Percentiles rank a stretch among this genome's conserved stretches.
These are phyloP conservation scores for Sebastes trivittatus DNA, from an alignment of 2,797 vertebrate species.

Conservation along the genomic window DNA sequence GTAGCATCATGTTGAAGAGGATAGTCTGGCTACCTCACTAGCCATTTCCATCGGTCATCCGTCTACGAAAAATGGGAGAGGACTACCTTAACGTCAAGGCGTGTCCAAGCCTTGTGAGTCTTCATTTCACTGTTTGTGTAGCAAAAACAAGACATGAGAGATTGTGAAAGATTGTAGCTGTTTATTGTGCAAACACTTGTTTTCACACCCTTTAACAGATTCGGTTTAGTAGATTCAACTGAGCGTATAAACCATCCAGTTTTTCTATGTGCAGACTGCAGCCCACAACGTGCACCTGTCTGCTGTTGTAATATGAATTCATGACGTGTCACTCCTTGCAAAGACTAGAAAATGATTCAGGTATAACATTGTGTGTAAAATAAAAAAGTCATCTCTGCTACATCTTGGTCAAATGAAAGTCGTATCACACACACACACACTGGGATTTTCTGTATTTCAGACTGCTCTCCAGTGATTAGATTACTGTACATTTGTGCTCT, in stretches of 20 bases:
- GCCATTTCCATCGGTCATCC: constrained; percentile 40
- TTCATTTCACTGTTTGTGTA: constrained; percentile 41
- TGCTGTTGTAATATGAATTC: constrained; percentile 21
- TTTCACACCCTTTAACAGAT: not conserved
- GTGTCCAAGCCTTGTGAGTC: constrained; percentile 33
- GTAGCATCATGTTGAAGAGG: constrained; percentile 65
- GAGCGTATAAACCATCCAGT: not conserved
- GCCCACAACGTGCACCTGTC: constrained; percentile 2
- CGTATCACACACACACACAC: constrained; percentile 7
- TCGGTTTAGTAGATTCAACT: not conserved
- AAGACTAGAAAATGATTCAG: constrained; percentile 54
- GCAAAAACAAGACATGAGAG: constrained; percentile 23
- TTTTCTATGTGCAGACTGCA: constrained; percentile 8
- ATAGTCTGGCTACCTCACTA: constrained; percentile 67
- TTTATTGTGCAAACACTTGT: constrained; percentile 33
- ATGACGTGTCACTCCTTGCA: constrained; percentile 13
- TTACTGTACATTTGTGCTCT: constrained; percentile 45
- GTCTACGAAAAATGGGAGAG: constrained; percentile 16
- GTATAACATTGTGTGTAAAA: constrained; percentile 43
- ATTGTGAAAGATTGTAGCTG: constrained; percentile 34
- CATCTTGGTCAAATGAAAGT: constrained; percentile 53
- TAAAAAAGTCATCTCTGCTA: not conserved
- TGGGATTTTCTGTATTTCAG: constrained; percentile 23
- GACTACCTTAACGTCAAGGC: constrained; percentile 51
- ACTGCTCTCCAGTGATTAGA: constrained; percentile 57